A percentile compares a stretch with the other conserved stretches of the same genome.
These are phyloP conservation scores for Tauraco erythrolophus DNA, from an alignment of 2,113 vertebrate species.

Conservation along the genomic window DNA sequence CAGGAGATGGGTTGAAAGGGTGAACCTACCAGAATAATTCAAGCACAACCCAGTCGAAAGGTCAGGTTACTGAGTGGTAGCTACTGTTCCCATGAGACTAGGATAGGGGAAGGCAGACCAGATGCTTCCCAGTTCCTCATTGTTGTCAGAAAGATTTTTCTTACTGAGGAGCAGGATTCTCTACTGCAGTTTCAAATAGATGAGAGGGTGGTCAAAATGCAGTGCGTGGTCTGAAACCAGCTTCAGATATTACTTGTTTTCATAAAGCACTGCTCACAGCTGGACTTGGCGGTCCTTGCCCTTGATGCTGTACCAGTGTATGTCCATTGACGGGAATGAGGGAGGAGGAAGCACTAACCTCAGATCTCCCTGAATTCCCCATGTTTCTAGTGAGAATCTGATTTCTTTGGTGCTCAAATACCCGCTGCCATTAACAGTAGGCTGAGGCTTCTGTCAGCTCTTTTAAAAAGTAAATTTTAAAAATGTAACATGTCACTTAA, in stretches of 20 bases:
- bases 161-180: background rate
- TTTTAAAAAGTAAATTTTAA: background rate
- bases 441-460: background rate
- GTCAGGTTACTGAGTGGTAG: slow-evolving; percentile 11
- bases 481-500: background rate
- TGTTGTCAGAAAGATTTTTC: background rate
- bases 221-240: background rate
- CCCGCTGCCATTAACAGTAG: background rate
- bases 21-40: background rate
- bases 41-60: slow-evolving; percentile 7
- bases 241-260: background rate
- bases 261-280: background rate
- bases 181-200: background rate
- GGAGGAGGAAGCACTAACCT: background rate
- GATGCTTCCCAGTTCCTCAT: slow-evolving; percentile 11
- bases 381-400: background rate
- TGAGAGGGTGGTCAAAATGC: background rate
- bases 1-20: slow-evolving; percentile 32
- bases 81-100: slow-evolving; percentile 21
- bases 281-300: background rate
- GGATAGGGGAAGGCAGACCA: background rate
- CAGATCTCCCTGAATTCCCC: background rate
- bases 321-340: rapidly evolving
- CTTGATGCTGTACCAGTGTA: rapidly evolving
- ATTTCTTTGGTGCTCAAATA: background rate